Evolutionary conservation across 1,140 invertebrate genomes (phyloP), one percentile per base, ranked within the genome.

Genomic region (Myzus persicae): DNA sequence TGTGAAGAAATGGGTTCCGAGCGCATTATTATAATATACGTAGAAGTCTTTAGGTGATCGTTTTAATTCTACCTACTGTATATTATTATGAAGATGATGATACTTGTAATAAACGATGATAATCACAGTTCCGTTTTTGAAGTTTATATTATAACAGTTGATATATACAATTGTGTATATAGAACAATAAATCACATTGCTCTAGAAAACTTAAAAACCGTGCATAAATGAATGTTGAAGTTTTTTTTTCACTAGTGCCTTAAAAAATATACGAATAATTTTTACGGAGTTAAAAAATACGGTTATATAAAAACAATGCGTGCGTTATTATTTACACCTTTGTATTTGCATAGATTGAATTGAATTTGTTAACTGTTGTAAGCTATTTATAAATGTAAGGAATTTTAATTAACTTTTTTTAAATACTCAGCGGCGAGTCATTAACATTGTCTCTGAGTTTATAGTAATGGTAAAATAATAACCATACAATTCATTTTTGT

Each of bases 361-460:
- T 54, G 22, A 90, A 59, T 48, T 89, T 89, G 87, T 51, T 89
- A 89, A 51, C 46, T 48, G 24, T 90, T 90, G 88, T 54, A 40
- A 40, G 48, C 88, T 90, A 90, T 90, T 90, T 90, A 90, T 90
- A 90, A 40, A 90, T 59, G 88, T 42, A 59, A 59, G 88, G 88
- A 90, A 90, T 90, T 22, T 90, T 90, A 90, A 90, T 90, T 90
- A 90, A 59, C 31, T n/a, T 90, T 59, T 85, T 90, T 90, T 31
- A 59, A 51, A 54, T 51, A 48, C 87, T 51, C 36, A n/a, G 59
- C 48, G 11, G 31, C 40, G 44, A 54, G 51, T 90, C 88, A 90
- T 90, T 90, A 90, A 90, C 88, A 44, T 36, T 11, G n/a, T 18
- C 4, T 38, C 18, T 31, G 51, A 59, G 40, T 90, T 90, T 36